Evolutionary conservation across 2,888 invertebrate genomes (phyloP).

Genomic region (Platerodrilus igneus): DNA sequence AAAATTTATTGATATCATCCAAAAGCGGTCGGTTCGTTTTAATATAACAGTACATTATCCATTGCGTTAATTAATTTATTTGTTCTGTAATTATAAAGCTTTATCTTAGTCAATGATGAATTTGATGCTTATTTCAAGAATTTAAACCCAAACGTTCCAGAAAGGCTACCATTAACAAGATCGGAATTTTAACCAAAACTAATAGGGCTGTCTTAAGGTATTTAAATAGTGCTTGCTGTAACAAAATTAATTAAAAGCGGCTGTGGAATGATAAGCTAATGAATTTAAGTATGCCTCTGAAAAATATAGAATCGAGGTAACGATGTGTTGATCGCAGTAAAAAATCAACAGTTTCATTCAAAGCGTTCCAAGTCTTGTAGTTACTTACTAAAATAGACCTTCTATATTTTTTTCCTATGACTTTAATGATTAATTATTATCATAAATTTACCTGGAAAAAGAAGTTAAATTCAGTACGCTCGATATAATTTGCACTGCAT

Average conservation of each 20-base stretch:
- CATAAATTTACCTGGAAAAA: neutral
- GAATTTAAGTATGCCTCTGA: conserved; percentile 36
- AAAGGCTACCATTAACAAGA: conserved; percentile 36
- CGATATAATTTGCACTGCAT: conserved; percentile 23
- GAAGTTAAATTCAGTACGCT: conserved; percentile 14
- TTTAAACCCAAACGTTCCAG: conserved; percentile 34
- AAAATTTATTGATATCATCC: no score
- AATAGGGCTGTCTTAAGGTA: conserved; percentile 39
- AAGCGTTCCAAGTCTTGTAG: conserved; percentile 10
- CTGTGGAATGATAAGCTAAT: conserved; percentile 36
- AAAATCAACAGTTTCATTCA: conserved; percentile 17
- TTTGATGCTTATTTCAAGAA: conserved; percentile 29
- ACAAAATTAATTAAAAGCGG: conserved; percentile 40
- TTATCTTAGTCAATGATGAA: no score
- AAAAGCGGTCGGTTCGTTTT: no score
- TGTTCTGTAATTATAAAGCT: no score
- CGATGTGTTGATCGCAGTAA: conserved; percentile 4
- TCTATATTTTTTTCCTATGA: neutral
- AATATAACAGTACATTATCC: no score
- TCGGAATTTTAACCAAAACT: conserved; percentile 45
- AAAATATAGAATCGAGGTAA: conserved; percentile 4
- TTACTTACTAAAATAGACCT: neutral
- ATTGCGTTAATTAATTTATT: no score
- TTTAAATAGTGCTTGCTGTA: conserved; percentile 39
- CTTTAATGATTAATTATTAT: neutral